A percentile compares a stretch with the other conserved stretches of the same genome.
Evolutionary conservation across 1,140 invertebrate species (phyloP).

Genomic region (Pseudomyrmex pallidus): DNA sequence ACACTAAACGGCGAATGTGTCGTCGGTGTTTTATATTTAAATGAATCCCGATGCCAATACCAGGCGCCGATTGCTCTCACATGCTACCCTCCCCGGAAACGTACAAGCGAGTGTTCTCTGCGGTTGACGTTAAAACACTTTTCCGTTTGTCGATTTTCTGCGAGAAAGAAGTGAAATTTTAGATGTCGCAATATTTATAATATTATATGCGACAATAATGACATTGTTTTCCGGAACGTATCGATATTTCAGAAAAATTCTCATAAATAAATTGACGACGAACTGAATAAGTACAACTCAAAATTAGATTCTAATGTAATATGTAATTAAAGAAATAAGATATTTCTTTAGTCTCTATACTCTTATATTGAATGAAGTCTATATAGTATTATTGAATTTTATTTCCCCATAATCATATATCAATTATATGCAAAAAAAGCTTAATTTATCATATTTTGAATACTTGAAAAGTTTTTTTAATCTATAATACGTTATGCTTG

Average conservation of each 20-base stretch:
- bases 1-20: conserved; percentile 67
- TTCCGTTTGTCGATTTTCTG: conserved; percentile 37
- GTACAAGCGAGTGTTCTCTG: conserved; percentile 27
- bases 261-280: neutral
- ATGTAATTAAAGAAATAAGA: neutral
- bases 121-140: conserved; percentile 57
- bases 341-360: neutral
- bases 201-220: neutral
- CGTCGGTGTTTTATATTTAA: conserved; percentile 61
- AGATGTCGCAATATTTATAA: neutral
- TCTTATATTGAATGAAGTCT: neutral
- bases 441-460: conserved; percentile 52
- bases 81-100: conserved; percentile 12
- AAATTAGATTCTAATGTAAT: neutral
- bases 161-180: conserved; percentile 19
- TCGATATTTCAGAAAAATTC: conserved; percentile 11
- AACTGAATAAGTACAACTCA: neutral
- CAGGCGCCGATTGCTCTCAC: conserved; percentile 48
- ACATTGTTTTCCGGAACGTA: neutral
- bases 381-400: neutral
- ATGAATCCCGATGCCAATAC: conserved; percentile 59
- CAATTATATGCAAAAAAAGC: neutral
- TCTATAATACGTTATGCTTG: neutral
- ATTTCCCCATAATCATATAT: neutral
- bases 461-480: conserved; percentile 24